phyloP scores from a whole-genome alignment of 1,140 invertebrate species.

The Solenopsis fugax region DNA sequence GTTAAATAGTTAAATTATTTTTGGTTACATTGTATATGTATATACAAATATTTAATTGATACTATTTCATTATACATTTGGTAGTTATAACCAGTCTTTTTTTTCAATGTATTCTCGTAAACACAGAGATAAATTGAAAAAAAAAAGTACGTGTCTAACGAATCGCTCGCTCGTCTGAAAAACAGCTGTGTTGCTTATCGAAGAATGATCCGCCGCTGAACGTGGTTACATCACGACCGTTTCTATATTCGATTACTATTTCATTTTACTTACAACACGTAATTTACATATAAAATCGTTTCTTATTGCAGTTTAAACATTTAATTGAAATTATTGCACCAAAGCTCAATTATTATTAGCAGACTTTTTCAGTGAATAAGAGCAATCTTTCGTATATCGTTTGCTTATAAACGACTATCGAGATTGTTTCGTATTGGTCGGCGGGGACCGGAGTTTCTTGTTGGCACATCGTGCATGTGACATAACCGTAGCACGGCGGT shows the following conservation, averaged over 20 bases:
- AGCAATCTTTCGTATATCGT: background rate
- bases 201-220: background rate
- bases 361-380: background rate
- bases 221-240: background rate
- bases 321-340: too few species aligned
- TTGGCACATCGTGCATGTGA: conserved; percentile 35
- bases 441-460: conserved; percentile 22
- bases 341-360: too few species aligned
- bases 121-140: background rate
- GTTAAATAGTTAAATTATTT: too few species aligned
- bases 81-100: too few species aligned
- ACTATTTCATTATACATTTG: too few species aligned
- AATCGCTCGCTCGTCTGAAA: background rate
- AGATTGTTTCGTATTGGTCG: background rate
- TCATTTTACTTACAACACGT: background rate
- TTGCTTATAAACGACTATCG: background rate
- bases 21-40: too few species aligned
- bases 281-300: background rate
- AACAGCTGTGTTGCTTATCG: background rate
- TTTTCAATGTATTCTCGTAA: too few species aligned
- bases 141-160: background rate
- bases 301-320: too few species aligned
- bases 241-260: background rate
- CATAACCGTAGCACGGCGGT: conserved; percentile 36
- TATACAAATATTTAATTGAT: too few species aligned